A percentile compares a stretch with the other conserved stretches of the same genome.
Conservation (phyloP, 2,113 vertebrate species). For the Synchiropus splendidus region DNA sequence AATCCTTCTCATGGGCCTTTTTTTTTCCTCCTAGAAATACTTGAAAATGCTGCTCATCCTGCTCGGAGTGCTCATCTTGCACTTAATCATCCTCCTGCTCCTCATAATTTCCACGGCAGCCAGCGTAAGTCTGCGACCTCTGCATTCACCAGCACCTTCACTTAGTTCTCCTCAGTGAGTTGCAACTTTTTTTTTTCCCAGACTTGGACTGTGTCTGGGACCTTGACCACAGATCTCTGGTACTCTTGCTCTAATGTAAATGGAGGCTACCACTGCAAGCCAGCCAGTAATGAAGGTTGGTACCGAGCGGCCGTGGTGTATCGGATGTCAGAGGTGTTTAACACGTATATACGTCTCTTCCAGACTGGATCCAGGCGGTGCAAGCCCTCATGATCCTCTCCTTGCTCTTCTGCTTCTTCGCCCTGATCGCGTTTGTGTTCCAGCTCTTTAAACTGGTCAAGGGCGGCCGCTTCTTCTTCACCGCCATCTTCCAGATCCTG, state of each 20-base stretch:
- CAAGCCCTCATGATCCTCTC: slow-evolving; percentile 96
- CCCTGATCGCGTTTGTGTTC: slow-evolving; percentile 87
- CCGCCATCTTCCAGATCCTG: slow-evolving; percentile 89
- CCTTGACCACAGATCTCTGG: slow-evolving; percentile 52
- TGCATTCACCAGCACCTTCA: not conserved
- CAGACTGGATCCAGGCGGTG: slow-evolving; percentile 95
- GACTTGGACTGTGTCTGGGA: slow-evolving; percentile 50
- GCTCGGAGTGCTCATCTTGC: slow-evolving; percentile 60
- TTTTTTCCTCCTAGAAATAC: slow-evolving; percentile 28
- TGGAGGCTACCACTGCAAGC: slow-evolving; percentile 38
- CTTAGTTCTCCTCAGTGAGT: not conserved
- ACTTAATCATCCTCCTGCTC: slow-evolving; percentile 60
- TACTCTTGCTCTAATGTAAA: slow-evolving; percentile 28
- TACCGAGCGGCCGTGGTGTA: not conserved
- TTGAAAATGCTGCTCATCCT: slow-evolving; percentile 65
- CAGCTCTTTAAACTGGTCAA: slow-evolving; percentile 94
- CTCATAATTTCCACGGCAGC: slow-evolving; percentile 64
- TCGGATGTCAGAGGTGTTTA: not conserved
- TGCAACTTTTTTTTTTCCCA: slow-evolving; percentile 8
- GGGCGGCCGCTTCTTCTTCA: slow-evolving; percentile 89
- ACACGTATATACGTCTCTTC: not conserved
- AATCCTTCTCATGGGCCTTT: not conserved
- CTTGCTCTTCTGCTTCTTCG: slow-evolving; percentile 84
- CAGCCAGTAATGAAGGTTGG: slow-evolving; percentile 49
- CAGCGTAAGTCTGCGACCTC: slow-evolving; percentile 50